Evolutionary conservation across 2,888 invertebrate species (phyloP).

Genomic region (Scotopteryx bipunctaria): DNA sequence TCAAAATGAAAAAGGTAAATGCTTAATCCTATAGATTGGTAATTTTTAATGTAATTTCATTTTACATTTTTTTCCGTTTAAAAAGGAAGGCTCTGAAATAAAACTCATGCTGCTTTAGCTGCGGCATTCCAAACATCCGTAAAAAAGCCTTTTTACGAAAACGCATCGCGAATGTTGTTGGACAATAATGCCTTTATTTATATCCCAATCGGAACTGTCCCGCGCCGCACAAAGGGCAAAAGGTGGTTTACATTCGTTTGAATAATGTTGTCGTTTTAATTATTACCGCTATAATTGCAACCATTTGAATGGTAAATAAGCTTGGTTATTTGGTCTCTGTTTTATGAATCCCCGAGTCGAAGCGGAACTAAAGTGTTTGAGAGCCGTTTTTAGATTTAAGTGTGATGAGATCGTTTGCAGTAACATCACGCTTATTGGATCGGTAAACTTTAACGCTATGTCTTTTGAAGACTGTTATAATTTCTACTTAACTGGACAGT

Average conservation of each 20-base stretch:
- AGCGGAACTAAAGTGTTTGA: background rate
- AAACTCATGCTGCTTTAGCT: background rate
- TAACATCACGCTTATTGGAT: background rate
- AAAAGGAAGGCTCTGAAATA: no score
- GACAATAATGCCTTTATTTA: constrained; percentile 36
- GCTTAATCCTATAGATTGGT: no score
- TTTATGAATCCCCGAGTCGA: constrained; percentile 7
- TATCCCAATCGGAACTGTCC: constrained; percentile 36
- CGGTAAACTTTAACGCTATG: no score
- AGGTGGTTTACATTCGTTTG: constrained; percentile 26
- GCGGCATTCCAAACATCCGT: background rate
- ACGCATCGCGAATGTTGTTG: constrained; percentile 18
- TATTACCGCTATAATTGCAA: constrained; percentile 18
- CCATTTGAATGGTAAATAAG: constrained; percentile 18
- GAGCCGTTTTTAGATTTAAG: background rate
- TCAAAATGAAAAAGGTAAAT: no score
- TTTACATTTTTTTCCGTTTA: no score
- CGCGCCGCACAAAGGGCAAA: constrained; percentile 26
- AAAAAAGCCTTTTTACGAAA: background rate
- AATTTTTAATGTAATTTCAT: no score
- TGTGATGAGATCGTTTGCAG: background rate
- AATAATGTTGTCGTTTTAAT: constrained; percentile 29
- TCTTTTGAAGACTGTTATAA: no score
- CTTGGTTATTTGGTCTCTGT: constrained; percentile 5
- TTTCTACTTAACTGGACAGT: no score